These are phyloP conservation scores for Drosophila ochracea DNA, from an alignment of 2,888 invertebrate genomes.

Conservation along the genomic window DNA sequence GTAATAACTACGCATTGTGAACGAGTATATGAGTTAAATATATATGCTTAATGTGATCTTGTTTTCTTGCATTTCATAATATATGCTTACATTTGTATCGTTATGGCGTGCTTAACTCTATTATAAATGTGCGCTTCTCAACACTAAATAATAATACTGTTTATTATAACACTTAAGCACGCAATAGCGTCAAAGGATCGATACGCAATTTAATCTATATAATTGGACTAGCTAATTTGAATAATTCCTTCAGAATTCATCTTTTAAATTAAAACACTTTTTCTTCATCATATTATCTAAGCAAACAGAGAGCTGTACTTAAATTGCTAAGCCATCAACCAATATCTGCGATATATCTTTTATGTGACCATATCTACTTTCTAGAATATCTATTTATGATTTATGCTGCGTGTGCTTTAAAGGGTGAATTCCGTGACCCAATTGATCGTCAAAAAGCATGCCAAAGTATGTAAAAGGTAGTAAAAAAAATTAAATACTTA, in stretches of 20 bases:
- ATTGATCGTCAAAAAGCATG: constrained; percentile 37
- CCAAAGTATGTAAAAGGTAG: constrained; percentile 41
- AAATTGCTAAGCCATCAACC: background rate
- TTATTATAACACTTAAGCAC: constrained; percentile 21
- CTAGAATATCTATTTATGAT: constrained; percentile 7
- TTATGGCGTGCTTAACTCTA: constrained; percentile 29
- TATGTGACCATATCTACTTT: background rate
- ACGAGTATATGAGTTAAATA: constrained; percentile 4
- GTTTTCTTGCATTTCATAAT: constrained; percentile 10
- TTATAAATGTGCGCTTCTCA: constrained; percentile 25
- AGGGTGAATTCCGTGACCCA: constrained; percentile 12
- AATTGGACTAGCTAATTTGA: constrained; percentile 48
- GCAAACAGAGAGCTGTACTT: background rate
- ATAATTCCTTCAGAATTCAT: background rate
- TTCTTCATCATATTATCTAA: background rate
- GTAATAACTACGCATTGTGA: constrained; percentile 35
- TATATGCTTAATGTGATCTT: constrained; percentile 4
- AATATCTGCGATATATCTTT: background rate
- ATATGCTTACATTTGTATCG: constrained; percentile 5
- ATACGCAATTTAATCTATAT: constrained; percentile 19
- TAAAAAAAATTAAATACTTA: constrained; percentile 40
- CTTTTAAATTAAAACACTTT: background rate
- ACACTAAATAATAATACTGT: constrained; percentile 14
- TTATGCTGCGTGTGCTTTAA: constrained; percentile 23
- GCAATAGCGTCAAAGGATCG: constrained; percentile 14